Conservation (phyloP, 2,797 vertebrate genomes). For the Platalea minor region DNA sequence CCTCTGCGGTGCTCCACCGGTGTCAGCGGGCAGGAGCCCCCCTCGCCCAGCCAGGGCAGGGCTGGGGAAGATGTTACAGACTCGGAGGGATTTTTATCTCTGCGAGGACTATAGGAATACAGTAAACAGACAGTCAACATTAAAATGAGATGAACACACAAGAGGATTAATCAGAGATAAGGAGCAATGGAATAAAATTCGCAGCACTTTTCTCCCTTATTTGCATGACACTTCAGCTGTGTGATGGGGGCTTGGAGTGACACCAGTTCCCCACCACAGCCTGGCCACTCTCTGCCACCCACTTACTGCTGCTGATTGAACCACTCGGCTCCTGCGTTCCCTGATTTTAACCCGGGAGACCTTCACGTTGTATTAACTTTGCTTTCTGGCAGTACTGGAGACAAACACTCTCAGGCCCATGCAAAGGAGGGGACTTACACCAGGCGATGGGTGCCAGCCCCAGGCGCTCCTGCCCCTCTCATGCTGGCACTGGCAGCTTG, state of each 20-base stretch:
- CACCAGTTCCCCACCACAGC: neutral
- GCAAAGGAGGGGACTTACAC: neutral
- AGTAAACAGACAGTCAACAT: conserved; percentile 5
- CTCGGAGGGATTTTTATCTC: neutral
- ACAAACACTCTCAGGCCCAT: rapidly evolving
- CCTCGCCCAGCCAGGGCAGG: neutral
- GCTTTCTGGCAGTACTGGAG: neutral
- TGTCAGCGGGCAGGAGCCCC: neutral
- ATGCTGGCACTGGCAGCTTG: neutral
- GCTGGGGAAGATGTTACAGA: neutral
- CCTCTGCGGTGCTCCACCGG: neutral
- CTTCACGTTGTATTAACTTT: neutral
- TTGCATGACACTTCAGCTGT: neutral
- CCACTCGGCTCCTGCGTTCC: neutral
- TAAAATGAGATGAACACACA: neutral
- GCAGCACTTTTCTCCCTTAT: neutral
- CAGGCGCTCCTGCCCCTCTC: neutral
- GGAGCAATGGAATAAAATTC: neutral
- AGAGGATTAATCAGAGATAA: conserved; percentile 52
- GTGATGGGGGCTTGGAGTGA: neutral
- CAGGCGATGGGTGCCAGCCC: neutral
- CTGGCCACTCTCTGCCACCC: neutral
- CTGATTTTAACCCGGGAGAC: neutral
- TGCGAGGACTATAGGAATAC: neutral
- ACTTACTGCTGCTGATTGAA: neutral